These are phyloP conservation scores for Phorcus lineatus DNA, from an alignment of 2,888 invertebrate genomes.

Conservation along the genomic window DNA sequence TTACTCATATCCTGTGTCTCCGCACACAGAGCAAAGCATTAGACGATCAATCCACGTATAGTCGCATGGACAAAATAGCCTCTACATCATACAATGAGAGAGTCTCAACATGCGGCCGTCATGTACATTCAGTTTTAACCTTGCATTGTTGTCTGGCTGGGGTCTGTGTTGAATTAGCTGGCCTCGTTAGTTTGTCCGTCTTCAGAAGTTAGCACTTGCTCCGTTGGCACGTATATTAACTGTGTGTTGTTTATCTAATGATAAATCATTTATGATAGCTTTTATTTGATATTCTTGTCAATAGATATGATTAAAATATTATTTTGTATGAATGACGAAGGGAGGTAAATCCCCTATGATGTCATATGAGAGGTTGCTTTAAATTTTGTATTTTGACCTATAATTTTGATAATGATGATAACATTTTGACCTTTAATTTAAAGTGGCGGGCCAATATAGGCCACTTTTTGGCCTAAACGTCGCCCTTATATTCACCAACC, in stretches of 20 bases:
- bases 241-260: background rate
- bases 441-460: no score
- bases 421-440: no score
- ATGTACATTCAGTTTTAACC: background rate
- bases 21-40: background rate
- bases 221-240: background rate
- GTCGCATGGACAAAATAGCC: background rate
- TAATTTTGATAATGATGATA: no score
- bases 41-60: background rate
- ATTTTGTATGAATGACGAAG: background rate
- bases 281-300: background rate
- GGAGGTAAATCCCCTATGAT: background rate
- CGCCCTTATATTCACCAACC: no score
- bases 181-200: background rate
- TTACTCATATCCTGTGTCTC: slow-evolving; percentile 13
- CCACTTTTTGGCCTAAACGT: no score
- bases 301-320: background rate
- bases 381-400: no score
- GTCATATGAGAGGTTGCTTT: no score
- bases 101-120: background rate
- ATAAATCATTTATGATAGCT: background rate
- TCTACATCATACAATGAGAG: background rate
- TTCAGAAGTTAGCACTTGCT: background rate
- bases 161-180: background rate
- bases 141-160: background rate